These are phyloP conservation scores for Heterochromis multidens DNA, from an alignment of 2,113 vertebrate species.

Conservation along the genomic window DNA sequence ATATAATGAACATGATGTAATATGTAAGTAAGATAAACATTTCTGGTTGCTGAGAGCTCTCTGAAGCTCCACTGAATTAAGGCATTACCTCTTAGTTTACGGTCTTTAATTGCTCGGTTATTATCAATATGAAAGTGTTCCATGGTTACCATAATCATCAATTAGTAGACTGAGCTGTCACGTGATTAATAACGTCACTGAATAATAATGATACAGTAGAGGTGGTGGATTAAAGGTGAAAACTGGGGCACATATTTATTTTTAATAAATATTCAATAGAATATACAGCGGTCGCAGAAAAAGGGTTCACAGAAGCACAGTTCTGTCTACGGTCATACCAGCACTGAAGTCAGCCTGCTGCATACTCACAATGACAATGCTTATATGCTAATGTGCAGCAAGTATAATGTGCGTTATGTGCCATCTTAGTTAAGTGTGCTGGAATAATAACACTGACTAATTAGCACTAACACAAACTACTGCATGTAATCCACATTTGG, in stretches of 20 bases:
- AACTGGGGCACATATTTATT: not conserved
- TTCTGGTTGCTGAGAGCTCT: not conserved
- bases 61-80: not conserved
- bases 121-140: not conserved
- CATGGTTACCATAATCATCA: not conserved
- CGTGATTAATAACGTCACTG: no score
- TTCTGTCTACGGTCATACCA: not conserved
- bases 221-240: not conserved
- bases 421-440: not conserved
- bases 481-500: not conserved
- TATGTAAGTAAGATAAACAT: not conserved
- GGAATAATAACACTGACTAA: not conserved
- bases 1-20: slow-evolving; percentile 7
- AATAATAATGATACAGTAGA: not conserved
- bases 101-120: not conserved
- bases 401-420: not conserved
- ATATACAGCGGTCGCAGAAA: not conserved
- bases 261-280: not conserved
- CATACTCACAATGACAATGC: not conserved
- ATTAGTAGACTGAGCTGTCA: not conserved
- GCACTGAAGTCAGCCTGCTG: not conserved
- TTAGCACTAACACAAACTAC: not conserved
- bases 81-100: not conserved
- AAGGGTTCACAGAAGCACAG: not conserved
- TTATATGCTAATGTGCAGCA: not conserved